Evolutionary conservation across 2,888 invertebrate genomes (phyloP).

Genomic region (Thecocarcelia acutangulata): DNA sequence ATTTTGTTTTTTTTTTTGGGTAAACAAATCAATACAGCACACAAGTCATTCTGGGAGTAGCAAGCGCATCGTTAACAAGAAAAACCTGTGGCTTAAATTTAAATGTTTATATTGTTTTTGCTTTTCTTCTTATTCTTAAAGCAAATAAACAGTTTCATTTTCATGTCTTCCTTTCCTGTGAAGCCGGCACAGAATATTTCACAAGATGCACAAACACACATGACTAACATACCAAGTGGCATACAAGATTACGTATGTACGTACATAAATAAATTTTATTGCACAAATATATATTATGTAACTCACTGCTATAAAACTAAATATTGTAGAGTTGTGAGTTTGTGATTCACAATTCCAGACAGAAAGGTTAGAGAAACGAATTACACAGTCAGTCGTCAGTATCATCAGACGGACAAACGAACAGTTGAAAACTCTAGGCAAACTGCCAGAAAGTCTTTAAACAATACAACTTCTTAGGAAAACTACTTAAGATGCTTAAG

Average conservation of each 20-base stretch:
- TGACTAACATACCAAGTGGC: neutral
- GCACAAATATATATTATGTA: neutral
- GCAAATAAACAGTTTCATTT: conserved; percentile 21
- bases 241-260: too few relatives aligned
- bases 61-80: too few relatives aligned
- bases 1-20: neutral
- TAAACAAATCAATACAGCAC: conserved; percentile 11
- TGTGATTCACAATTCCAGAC: conserved; percentile 14
- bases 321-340: conserved; percentile 32
- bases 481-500: conserved; percentile 53
- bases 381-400: neutral
- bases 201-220: conserved; percentile 4
- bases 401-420: conserved; percentile 1
- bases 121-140: conserved; percentile 17
- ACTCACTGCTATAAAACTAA: neutral
- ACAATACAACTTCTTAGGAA: conserved; percentile 31
- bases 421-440: conserved; percentile 33
- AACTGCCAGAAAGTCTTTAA: conserved; percentile 35
- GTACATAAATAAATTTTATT: neutral
- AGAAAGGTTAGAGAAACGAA: conserved; percentile 36
- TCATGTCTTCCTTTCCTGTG: neutral
- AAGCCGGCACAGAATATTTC: conserved; percentile 37
- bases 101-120: conserved; percentile 9
- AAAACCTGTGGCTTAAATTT: conserved; percentile 25
- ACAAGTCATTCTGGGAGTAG: neutral